A percentile compares a stretch with the other conserved stretches of the same genome.
phyloP scores from a whole-genome alignment of 2,888 invertebrate genomes.

The Aplocera efformata region DNA sequence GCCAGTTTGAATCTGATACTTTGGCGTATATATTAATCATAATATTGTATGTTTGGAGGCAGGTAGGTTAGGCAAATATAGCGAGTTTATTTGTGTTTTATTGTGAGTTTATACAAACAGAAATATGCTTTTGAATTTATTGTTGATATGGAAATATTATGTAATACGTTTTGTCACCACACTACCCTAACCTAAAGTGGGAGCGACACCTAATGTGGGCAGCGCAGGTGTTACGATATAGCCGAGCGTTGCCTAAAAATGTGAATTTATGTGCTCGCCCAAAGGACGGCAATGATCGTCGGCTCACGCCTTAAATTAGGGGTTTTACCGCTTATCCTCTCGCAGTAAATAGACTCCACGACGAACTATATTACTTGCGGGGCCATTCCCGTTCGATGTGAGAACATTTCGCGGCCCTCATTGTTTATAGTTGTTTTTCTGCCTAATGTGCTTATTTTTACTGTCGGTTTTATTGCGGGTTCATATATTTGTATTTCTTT shows the following conservation, averaged over 20 bases:
- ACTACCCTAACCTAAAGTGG: conserved; percentile 41
- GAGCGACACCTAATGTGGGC: conserved; percentile 56
- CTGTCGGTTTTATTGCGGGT: conserved; percentile 30
- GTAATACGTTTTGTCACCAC: conserved; percentile 21
- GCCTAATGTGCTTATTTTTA: conserved; percentile 41
- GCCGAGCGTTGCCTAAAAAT: conserved; percentile 67
- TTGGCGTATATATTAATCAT: no score
- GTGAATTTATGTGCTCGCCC: conserved; percentile 72
- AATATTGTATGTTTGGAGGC: no score
- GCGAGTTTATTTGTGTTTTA: no score
- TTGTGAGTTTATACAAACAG: no score
- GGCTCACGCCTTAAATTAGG: conserved; percentile 75
- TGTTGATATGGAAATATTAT: no score
- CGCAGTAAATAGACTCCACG: conserved; percentile 67
- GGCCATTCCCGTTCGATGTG: conserved; percentile 45
- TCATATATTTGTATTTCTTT: no score
- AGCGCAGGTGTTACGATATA: conserved; percentile 56
- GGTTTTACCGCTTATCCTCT: conserved; percentile 73
- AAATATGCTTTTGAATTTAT: no score
- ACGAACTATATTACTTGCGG: conserved; percentile 62
- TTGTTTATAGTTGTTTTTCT: conserved; percentile 54
- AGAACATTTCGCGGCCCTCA: conserved; percentile 40
- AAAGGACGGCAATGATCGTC: conserved; percentile 71
- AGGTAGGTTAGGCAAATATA: no score
- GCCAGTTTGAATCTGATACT: no score